A percentile compares a stretch with the other conserved stretches of the same genome.
Conservation (phyloP, 2,888 invertebrate genomes). For the Pseudococcus longispinus region DNA sequence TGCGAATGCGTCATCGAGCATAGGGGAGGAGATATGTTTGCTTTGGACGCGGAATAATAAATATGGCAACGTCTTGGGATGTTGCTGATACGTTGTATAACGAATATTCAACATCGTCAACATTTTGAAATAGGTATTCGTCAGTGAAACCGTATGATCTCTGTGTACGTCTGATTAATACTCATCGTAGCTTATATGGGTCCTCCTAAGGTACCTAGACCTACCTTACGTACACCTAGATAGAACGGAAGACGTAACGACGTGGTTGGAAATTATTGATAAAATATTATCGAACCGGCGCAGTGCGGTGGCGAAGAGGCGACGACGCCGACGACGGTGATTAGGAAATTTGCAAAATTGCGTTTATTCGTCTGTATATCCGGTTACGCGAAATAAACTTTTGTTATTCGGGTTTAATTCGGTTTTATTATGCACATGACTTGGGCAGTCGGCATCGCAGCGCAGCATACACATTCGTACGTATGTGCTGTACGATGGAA, state of each 20-base stretch:
- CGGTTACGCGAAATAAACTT: slow-evolving; percentile 35
- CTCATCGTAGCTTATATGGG: background rate
- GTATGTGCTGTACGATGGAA: background rate
- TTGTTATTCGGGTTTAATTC: slow-evolving; percentile 26
- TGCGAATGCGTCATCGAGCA: background rate
- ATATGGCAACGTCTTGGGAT: background rate
- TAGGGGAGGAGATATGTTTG: background rate
- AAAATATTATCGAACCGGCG: background rate
- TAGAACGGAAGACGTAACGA: background rate
- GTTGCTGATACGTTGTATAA: background rate
- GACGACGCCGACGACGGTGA: background rate
- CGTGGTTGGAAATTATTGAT: background rate
- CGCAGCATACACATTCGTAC: background rate
- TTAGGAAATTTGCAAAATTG: slow-evolving; percentile 7
- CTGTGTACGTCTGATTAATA: background rate
- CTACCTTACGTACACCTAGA: background rate
- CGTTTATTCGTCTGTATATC: slow-evolving; percentile 10
- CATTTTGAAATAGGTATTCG: background rate
- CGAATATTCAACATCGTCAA: too few relatives aligned
- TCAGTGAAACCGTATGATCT: background rate
- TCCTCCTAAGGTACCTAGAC: background rate
- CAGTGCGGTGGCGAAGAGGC: background rate
- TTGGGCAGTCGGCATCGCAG: background rate
- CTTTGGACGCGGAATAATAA: background rate
- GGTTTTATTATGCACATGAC: slow-evolving; percentile 6